Conservation (phyloP, 2,797 vertebrate genomes). For the Graptemys geographica region DNA sequence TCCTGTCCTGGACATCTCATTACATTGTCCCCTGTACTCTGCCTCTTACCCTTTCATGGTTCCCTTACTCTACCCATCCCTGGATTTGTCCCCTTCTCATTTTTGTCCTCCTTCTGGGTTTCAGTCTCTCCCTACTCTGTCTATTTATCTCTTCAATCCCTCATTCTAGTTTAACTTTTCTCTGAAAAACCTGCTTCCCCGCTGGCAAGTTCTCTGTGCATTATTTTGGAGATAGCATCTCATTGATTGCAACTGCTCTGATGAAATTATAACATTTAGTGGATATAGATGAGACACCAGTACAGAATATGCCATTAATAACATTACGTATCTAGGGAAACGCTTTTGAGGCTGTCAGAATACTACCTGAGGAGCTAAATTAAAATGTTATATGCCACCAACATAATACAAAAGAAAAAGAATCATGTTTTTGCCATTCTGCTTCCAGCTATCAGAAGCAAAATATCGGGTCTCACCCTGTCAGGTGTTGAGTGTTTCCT, state of each 20-base stretch:
- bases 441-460: neutral
- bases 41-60: neutral
- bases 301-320: neutral
- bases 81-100: neutral
- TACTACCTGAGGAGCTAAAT: neutral
- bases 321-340: neutral
- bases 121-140: neutral
- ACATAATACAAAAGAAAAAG: neutral
- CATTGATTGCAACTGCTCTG: neutral
- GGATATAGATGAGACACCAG: neutral
- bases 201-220: neutral
- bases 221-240: neutral
- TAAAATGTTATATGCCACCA: neutral
- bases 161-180: neutral
- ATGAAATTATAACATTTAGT: neutral
- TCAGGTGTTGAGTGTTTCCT: neutral
- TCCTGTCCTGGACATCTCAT: neutral
- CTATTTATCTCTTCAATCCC: neutral
- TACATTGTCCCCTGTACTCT: neutral
- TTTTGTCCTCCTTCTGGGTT: neutral
- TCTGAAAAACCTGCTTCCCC: neutral
- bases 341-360: neutral
- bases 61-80: neutral
- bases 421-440: neutral
- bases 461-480: neutral